Conservation (phyloP, 2,113 vertebrate genomes). For the Phalacrocorax brasilianus region DNA sequence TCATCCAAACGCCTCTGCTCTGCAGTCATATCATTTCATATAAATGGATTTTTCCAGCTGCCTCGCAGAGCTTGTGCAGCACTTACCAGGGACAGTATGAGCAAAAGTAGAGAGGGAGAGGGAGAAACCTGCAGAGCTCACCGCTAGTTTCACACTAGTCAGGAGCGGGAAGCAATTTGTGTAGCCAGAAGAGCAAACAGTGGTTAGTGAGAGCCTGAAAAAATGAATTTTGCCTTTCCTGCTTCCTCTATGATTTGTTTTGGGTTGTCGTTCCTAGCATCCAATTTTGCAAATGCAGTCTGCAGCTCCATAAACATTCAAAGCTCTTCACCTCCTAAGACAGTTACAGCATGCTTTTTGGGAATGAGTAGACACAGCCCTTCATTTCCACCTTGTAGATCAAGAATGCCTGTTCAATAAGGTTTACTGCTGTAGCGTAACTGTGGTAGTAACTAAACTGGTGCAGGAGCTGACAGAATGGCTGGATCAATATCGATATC, state of each 20-base stretch:
- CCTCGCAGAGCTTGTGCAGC: background rate
- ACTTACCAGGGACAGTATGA: background rate
- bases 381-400: constrained; percentile 14
- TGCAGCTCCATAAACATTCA: background rate
- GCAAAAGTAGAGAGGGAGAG: background rate
- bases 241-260: background rate
- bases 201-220: background rate
- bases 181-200: background rate
- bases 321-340: background rate
- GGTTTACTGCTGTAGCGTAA: constrained; percentile 21
- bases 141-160: background rate
- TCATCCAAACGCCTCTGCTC: background rate
- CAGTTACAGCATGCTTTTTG: background rate
- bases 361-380: background rate
- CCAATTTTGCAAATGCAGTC: background rate
- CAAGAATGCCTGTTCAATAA: constrained; percentile 1
- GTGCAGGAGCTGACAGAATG: background rate
- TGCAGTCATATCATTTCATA: background rate
- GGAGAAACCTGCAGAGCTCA: background rate
- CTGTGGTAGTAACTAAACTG: constrained; percentile 10
- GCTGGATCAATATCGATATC: constrained; percentile 8
- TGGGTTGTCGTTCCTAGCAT: background rate
- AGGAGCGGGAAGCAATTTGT: background rate
- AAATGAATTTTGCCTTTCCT: background rate
- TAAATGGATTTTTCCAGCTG: constrained; percentile 20